Evolutionary conservation across 2,888 invertebrate genomes (phyloP).

Genomic region (Drosophila putrida): DNA sequence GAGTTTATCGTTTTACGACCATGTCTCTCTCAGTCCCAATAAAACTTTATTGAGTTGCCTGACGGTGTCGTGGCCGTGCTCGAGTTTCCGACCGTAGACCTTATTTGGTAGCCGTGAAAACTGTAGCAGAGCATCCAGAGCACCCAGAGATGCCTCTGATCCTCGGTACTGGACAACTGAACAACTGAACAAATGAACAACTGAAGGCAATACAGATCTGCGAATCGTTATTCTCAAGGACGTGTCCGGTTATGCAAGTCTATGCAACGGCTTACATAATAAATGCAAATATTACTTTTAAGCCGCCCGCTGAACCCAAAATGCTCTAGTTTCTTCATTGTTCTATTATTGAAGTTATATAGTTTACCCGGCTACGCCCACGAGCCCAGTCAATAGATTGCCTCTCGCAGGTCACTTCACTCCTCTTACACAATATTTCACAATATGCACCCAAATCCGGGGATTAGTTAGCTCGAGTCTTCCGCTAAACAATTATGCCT

Average conservation of each 20-base stretch:
- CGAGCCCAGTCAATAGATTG: constrained; percentile 57
- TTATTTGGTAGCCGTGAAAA: constrained; percentile 76
- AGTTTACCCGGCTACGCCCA: constrained; percentile 67
- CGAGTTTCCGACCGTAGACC: constrained; percentile 70
- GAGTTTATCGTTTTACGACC: constrained; percentile 77
- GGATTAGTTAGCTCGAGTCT: constrained; percentile 61
- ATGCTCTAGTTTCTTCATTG: constrained; percentile 77
- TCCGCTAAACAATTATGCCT: constrained; percentile 55
- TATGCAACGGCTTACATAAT: constrained; percentile 79
- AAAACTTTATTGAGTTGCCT: constrained; percentile 73
- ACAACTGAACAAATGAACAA: background rate
- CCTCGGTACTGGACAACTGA: background rate
- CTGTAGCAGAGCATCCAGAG: constrained; percentile 59
- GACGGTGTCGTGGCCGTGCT: constrained; percentile 51
- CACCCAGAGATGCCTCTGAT: constrained; percentile 19
- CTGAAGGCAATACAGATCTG: constrained; percentile 13
- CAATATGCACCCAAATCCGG: constrained; percentile 67
- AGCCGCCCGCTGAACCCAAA: constrained; percentile 58
- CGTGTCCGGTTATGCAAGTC: constrained; percentile 73
- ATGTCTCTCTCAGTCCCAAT: constrained; percentile 53
- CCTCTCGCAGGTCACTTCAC: constrained; percentile 42
- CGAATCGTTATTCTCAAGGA: constrained; percentile 41
- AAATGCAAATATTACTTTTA: constrained; percentile 62
- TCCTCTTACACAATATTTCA: constrained; percentile 75
- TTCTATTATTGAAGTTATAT: constrained; percentile 28